Evolutionary conservation across 1,140 invertebrate species (phyloP).

Genomic region (Drosophila lacteicornis): DNA sequence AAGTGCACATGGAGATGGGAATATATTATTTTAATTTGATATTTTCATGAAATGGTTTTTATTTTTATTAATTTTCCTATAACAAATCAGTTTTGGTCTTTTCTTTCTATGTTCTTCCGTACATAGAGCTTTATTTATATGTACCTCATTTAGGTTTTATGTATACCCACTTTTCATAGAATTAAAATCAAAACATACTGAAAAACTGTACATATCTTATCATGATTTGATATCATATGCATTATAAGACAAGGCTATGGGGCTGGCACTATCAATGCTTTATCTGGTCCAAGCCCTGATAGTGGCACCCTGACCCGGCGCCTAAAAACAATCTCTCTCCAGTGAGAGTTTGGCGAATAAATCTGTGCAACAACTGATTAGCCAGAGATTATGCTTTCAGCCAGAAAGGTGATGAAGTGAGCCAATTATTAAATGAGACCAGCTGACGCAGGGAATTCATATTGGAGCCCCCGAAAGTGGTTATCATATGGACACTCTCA

Average conservation of each 20-base stretch:
- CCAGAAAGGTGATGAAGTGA: background rate
- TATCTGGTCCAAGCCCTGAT: constrained; percentile 67
- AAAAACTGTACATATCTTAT: constrained; percentile 65
- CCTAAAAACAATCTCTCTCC: constrained; percentile 41
- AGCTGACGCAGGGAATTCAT: background rate
- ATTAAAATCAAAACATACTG: constrained; percentile 44
- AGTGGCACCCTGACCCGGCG: constrained; percentile 63
- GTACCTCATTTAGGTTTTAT: no score
- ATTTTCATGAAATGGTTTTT: background rate
- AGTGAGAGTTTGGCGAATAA: constrained; percentile 43
- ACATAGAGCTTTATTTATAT: background rate
- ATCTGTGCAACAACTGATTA: constrained; percentile 64
- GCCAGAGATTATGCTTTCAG: background rate
- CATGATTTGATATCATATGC: constrained; percentile 64
- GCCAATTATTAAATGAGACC: background rate
- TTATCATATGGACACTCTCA: constrained; percentile 8
- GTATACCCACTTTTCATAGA: no score
- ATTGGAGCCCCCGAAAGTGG: background rate
- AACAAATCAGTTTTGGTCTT: background rate
- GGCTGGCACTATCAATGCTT: constrained; percentile 62
- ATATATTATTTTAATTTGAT: no score
- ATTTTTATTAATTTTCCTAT: background rate
- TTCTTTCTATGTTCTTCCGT: background rate
- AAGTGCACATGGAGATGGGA: no score
- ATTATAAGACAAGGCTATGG: constrained; percentile 54